Conservation (phyloP, 2,113 vertebrate species). For the Orientallactaga bullata region DNA sequence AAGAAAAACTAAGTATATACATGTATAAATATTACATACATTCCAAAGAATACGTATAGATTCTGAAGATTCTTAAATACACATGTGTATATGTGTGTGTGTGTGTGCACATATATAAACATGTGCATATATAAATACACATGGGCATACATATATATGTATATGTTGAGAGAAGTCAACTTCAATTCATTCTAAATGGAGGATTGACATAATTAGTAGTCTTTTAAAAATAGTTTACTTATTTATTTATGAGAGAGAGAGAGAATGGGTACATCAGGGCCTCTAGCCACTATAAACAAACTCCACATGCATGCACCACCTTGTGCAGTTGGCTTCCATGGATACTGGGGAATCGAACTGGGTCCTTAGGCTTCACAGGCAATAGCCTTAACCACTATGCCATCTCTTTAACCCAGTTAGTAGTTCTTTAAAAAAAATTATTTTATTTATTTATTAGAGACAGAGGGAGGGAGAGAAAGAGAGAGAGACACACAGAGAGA, state of each 20-base stretch:
- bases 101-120: not conserved
- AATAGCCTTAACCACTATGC: no score
- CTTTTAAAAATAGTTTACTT: not conserved
- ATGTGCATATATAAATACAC: not conserved
- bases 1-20: not conserved
- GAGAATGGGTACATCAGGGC: no score
- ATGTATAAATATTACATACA: not conserved
- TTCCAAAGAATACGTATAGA: not conserved
- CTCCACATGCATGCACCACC: no score
- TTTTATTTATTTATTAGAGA: no score
- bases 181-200: not conserved
- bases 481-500: no score
- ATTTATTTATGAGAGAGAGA: not conserved
- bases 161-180: not conserved
- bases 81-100: not conserved
- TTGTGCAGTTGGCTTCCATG: no score
- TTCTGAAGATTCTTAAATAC: not conserved
- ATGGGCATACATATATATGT: not conserved
- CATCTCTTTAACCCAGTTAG: not conserved
- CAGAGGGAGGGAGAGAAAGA: no score
- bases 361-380: no score
- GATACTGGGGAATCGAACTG: no score
- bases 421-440: not conserved
- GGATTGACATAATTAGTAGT: not conserved
- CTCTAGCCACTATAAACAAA: no score